Base-by-base conservation (phyloP, 2,888 invertebrate genomes). In the Melitaea athalia region DNA sequence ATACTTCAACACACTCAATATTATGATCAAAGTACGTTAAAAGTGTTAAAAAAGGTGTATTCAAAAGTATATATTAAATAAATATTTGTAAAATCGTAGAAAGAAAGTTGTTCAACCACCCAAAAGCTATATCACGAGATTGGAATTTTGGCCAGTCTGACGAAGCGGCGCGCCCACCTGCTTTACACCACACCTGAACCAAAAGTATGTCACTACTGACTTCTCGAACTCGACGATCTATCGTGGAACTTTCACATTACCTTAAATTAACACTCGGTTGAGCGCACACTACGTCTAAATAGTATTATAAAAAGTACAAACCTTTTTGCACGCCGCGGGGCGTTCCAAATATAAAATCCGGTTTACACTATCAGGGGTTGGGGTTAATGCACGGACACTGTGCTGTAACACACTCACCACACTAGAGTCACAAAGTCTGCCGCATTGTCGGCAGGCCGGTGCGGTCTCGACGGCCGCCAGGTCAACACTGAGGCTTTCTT, bases 161-260 rank as follows among this genome's bases (percentile, higher is more conserved):
- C 80, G 80, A 82, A 83, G 84, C 80, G 81, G 82, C 91, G 89
- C 91, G 85, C 91, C 90, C 91, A 90, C 91, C 89, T 90, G 89
- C 83, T 81, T 24, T 79, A 84, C 86, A 85, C 90, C 87, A 85
- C 90, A 89, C 90, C 89, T 89, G 91, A 89, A 82, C 84, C 85
- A 90, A 90, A 92, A 91, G 92, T 92, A 83, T 92, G 92, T 91
- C 92, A 79, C 75, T 82, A 79, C 84, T 85, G 85, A 89, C 89
- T 90, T 88, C 85, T 88, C 86, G 85, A 86, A 86, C 84, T 82
- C 87, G 78, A 75, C 86, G 85, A 87, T 85, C 85, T 83, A 87
- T 88, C 85, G 88, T 85, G 84, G 83, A 87, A 92, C 92, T 92
- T 92, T 92, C 92, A 92, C 92, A 91, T 92, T 85, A 89, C 87